Conservation (phyloP, 64 coral and sea anemone species). For the Montipora cactus region DNA sequence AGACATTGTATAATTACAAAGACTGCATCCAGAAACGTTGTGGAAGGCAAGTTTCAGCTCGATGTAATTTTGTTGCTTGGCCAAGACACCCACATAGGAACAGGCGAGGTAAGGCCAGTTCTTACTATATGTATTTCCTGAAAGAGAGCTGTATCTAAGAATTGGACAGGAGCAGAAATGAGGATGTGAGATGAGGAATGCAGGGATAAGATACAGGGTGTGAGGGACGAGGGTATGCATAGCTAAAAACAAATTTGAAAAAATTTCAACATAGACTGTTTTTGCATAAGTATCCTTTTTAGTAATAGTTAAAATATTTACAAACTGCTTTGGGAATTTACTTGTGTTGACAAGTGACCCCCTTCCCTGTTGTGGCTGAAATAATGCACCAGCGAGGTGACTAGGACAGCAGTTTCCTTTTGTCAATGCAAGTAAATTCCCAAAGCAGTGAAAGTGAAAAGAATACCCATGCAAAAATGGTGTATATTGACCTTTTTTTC, state of each 20-base stretch:
- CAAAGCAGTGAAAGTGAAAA: background rate
- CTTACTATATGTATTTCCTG: background rate
- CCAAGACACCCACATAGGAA: slow-evolving; percentile 67
- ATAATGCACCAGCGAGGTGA: background rate
- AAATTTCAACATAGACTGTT: too few species aligned
- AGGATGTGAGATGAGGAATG: too few species aligned
- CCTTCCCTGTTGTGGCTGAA: background rate
- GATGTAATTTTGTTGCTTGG: slow-evolving; percentile 73
- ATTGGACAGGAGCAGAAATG: too few species aligned
- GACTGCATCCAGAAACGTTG: slow-evolving; percentile 68
- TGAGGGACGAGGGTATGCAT: too few species aligned
- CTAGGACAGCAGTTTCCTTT: background rate
- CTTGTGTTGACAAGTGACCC: background rate
- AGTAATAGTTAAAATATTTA: too few species aligned
- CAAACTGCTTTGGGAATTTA: too few species aligned
- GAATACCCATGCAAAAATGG: too few species aligned
- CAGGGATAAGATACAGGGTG: too few species aligned
- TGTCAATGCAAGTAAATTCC: background rate
- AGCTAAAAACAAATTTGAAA: too few species aligned
- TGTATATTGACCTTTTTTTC: too few species aligned
- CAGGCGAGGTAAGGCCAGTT: slow-evolving; percentile 44
- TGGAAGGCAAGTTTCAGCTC: slow-evolving; percentile 65
- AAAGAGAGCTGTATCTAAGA: background rate
- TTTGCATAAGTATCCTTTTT: too few species aligned
- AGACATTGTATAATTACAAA: slow-evolving; percentile 65